These are phyloP conservation scores for Zaprionus kolodkinae DNA, from an alignment of 1,140 invertebrate genomes.

Conservation along the genomic window DNA sequence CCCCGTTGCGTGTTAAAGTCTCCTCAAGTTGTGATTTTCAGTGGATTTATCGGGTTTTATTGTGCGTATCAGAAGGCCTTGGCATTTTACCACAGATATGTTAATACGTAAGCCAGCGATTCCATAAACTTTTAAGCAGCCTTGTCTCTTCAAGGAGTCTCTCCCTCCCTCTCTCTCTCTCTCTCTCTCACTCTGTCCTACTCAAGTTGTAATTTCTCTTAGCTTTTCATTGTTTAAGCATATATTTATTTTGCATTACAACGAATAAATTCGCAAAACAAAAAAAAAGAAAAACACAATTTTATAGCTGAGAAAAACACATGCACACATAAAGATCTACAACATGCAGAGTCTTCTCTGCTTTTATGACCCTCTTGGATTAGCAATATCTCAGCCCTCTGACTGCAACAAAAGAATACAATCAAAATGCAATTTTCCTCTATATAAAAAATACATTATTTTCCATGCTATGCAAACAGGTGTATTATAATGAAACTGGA, in stretches of 20 bases:
- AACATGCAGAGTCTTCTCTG: constrained; percentile 18
- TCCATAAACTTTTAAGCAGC: constrained; percentile 67
- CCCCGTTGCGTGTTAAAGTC: constrained; percentile 69
- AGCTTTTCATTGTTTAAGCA: constrained; percentile 46
- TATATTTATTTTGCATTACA: constrained; percentile 67
- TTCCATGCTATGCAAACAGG: constrained; percentile 32
- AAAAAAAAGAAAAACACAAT: constrained; percentile 53
- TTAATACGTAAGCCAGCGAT: constrained; percentile 41
- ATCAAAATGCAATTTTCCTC: constrained; percentile 79
- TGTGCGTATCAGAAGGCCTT: constrained; percentile 70
- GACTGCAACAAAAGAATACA: constrained; percentile 59
- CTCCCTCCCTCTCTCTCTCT: background rate
- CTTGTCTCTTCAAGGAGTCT: background rate
- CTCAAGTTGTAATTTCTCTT: constrained; percentile 2
- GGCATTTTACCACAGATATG: constrained; percentile 71
- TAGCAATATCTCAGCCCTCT: constrained; percentile 48
- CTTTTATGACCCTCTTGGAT: constrained; percentile 33
- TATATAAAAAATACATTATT: constrained; percentile 61
- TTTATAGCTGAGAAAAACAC: constrained; percentile 18
- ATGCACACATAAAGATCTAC: constrained; percentile 58
- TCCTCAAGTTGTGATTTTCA: constrained; percentile 76
- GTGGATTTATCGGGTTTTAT: constrained; percentile 79
- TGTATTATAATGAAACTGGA: constrained; percentile 14
- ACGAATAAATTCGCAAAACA: constrained; percentile 42
- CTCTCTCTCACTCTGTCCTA: background rate